Percentiles rank a stretch among this genome's conserved stretches.
These are phyloP conservation scores for Myotis brandtii DNA, from an alignment of 2,113 vertebrate species.

Conservation along the genomic window DNA sequence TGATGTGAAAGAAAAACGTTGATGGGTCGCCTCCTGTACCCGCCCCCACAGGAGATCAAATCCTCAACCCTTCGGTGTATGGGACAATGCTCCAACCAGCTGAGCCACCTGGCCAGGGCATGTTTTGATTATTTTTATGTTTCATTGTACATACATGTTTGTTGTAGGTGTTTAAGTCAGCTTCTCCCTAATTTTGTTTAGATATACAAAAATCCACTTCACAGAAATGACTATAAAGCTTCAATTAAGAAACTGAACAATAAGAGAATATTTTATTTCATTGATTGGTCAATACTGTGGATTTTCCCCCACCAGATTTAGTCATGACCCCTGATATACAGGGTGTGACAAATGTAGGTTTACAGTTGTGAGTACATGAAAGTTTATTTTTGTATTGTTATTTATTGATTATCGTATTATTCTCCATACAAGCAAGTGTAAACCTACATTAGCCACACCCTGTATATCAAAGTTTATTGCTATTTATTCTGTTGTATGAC, in stretches of 20 bases:
- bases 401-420: too few species aligned
- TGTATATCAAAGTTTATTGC: background rate
- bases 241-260: background rate
- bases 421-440: background rate
- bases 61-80: background rate
- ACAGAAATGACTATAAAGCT: background rate
- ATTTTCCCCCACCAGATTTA: background rate
- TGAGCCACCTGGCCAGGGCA: background rate
- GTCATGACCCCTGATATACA: background rate
- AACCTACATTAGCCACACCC: background rate
- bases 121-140: background rate
- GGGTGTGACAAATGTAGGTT: too few species aligned
- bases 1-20: background rate
- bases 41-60: background rate
- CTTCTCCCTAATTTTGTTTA: background rate
- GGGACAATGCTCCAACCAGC: background rate
- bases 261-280: conserved; percentile 1
- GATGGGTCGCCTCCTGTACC: too few species aligned
- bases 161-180: background rate
- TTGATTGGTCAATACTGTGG: too few species aligned
- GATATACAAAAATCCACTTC: background rate
- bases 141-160: background rate
- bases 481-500: background rate
- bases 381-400: too few species aligned
- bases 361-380: too few species aligned